Conservation (phyloP, 2,113 vertebrate species). For the Chaetodon trifascialis region DNA sequence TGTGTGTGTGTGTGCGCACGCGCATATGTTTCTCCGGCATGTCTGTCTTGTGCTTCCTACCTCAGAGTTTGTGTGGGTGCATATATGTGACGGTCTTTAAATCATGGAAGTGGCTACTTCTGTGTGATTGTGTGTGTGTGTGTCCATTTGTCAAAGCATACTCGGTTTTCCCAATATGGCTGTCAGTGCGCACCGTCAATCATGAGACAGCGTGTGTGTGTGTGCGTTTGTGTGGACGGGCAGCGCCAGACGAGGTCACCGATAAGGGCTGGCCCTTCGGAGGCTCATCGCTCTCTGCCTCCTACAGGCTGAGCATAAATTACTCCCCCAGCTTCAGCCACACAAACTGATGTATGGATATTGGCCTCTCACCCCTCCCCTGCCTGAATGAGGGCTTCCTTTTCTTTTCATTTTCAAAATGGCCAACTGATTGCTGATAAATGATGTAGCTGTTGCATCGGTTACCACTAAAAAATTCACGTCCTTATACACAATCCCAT, state of each 20-base stretch:
- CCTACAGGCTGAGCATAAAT: slow-evolving; percentile 76
- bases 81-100: slow-evolving; percentile 65
- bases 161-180: slow-evolving; percentile 63
- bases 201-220: slow-evolving; percentile 41
- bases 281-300: slow-evolving; percentile 75
- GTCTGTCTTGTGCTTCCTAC: slow-evolving; percentile 25
- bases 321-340: slow-evolving; percentile 60
- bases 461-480: neutral
- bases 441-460: neutral
- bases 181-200: slow-evolving; percentile 75
- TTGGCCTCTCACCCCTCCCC: neutral
- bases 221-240: slow-evolving; percentile 35
- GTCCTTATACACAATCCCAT: neutral
- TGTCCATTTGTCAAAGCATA: slow-evolving; percentile 71
- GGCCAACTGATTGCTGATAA: neutral
- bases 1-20: neutral
- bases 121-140: slow-evolving; percentile 19
- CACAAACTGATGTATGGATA: slow-evolving; percentile 66
- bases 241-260: slow-evolving; percentile 72
- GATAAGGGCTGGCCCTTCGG: slow-evolving; percentile 72
- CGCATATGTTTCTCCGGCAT: slow-evolving; percentile 4
- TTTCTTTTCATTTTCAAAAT: slow-evolving; percentile 31
- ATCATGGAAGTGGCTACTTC: slow-evolving; percentile 60
- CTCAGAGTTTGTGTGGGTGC: slow-evolving; percentile 56
- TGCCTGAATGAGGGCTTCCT: slow-evolving; percentile 6